These are phyloP conservation scores for Geopemphigus sp. DNA, from an alignment of 1,140 invertebrate species.

Conservation along the genomic window DNA sequence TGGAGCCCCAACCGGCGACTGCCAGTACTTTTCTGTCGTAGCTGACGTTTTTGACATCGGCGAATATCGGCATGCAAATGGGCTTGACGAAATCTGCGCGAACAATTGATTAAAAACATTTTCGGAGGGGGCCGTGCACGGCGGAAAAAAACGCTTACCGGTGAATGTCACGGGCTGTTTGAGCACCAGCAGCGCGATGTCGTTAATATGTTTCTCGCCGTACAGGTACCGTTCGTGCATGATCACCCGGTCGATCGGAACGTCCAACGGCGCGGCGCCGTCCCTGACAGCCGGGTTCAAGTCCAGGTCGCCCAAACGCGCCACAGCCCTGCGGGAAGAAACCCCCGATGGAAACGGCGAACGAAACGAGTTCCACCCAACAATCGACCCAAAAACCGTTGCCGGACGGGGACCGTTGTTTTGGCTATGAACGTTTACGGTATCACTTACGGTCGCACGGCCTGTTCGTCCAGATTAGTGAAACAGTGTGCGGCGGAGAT, in stretches of 20 bases:
- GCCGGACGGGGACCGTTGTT: too few species aligned
- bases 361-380: too few species aligned
- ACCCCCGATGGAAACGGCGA: not conserved
- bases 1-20: not conserved
- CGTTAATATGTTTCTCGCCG: constrained; percentile 56
- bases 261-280: constrained; percentile 55
- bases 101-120: not conserved
- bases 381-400: too few species aligned
- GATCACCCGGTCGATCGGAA: constrained; percentile 53
- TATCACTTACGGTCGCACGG: constrained; percentile 8
- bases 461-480: not conserved
- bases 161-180: not conserved
- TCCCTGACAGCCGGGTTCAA: constrained; percentile 54
- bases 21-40: not conserved
- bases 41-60: not conserved
- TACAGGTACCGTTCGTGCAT: constrained; percentile 55
- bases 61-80: not conserved
- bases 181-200: constrained; percentile 56
- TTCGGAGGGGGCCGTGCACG: not conserved
- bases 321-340: constrained; percentile 50
- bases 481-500: constrained; percentile 44
- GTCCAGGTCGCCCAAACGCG: constrained; percentile 56
- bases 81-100: not conserved
- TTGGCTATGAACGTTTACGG: too few species aligned
- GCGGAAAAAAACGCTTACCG: not conserved